A percentile compares a stretch with the other conserved stretches of the same genome.
Conservation (phyloP, 2,888 invertebrate species). For the Hirudinaria manillensis region DNA sequence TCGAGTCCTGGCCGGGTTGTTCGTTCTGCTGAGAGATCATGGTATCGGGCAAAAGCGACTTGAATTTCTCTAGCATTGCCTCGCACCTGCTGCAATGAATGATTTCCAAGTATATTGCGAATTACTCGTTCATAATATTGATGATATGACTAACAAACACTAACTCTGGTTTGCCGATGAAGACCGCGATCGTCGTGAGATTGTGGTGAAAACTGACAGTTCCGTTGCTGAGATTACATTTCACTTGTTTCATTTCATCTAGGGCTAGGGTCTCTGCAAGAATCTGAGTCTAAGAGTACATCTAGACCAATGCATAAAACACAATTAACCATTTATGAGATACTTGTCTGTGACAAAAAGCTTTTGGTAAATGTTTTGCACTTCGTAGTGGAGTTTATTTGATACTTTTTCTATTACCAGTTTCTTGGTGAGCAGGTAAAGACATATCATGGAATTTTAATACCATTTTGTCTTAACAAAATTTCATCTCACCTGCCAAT, state of each 20-base stretch:
- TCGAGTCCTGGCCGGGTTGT: neutral
- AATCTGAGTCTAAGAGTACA: neutral
- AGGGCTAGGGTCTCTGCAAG: neutral
- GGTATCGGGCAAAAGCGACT: neutral
- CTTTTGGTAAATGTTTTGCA: slow-evolving; percentile 16
- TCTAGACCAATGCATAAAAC: neutral
- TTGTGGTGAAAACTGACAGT: slow-evolving; percentile 18
- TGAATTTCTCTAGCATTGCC: neutral
- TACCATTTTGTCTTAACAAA: neutral
- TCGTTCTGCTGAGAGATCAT: neutral
- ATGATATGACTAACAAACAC: neutral
- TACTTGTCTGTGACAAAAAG: slow-evolving; percentile 16
- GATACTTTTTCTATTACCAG: slow-evolving; percentile 1
- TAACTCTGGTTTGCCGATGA: neutral
- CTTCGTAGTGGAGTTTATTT: neutral
- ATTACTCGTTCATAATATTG: too few species aligned
- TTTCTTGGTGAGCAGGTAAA: neutral
- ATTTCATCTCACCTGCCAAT: slow-evolving; percentile 25
- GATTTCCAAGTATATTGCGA: neutral
- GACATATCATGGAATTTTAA: neutral
- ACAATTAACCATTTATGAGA: neutral
- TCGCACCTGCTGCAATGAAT: neutral
- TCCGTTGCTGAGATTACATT: neutral
- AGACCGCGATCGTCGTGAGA: neutral
- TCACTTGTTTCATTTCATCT: slow-evolving; percentile 10